These are phyloP conservation scores for Bubo blakistoni DNA, from an alignment of 2,113 vertebrate species.

Conservation along the genomic window DNA sequence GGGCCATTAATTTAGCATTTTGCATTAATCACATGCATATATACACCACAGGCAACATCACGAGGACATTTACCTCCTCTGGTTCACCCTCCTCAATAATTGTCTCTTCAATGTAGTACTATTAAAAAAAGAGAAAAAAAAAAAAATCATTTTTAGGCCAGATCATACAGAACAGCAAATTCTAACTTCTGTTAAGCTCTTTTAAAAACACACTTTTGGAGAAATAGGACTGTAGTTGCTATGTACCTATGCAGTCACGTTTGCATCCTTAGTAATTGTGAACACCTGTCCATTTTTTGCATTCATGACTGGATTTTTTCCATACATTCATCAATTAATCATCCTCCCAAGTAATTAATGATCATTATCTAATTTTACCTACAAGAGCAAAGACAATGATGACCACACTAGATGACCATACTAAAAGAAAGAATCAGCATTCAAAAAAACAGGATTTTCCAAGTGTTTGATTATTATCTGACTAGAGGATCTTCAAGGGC, in stretches of 20 bases:
- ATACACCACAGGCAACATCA: background rate
- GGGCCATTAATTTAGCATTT: background rate
- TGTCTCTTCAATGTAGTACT: slow-evolving; percentile 87
- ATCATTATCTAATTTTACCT: background rate
- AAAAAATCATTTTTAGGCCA: slow-evolving; percentile 63
- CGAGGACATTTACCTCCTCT: slow-evolving; percentile 79
- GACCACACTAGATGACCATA: background rate
- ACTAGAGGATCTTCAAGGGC: too few relatives aligned
- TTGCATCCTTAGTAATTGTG: background rate
- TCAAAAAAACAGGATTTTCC: background rate
- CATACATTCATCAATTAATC: background rate
- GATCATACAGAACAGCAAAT: background rate
- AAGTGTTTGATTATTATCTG: background rate
- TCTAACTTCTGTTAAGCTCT: background rate
- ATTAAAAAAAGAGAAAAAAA: slow-evolving; percentile 67
- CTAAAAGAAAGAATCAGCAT: background rate
- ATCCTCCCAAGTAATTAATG: background rate
- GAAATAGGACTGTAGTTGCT: background rate
- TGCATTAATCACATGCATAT: background rate
- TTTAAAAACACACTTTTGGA: background rate
- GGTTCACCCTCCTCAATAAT: slow-evolving; percentile 75
- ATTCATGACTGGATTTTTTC: background rate
- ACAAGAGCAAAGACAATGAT: background rate
- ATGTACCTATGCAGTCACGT: too few relatives aligned
- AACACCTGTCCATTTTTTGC: background rate